Percentiles rank a stretch among this genome's conserved stretches.
Evolutionary conservation across 1,140 invertebrate species (phyloP).

Genomic region (Pectinophora gossypiella): DNA sequence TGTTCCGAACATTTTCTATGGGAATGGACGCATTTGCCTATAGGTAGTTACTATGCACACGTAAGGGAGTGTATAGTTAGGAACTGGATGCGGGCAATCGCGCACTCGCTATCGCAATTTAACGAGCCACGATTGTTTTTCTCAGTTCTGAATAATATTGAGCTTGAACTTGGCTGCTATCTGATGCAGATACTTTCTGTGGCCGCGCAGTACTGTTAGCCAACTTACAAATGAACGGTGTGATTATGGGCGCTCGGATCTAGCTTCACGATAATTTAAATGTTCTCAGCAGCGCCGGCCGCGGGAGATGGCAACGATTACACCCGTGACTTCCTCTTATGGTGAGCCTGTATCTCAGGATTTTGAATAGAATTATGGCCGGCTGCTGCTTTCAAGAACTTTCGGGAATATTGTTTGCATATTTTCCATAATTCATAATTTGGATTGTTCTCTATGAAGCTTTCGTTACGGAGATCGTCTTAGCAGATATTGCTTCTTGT

Average conservation of each 20-base stretch:
- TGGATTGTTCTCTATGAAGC: too few relatives aligned
- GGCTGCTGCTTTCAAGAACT: conserved; percentile 23
- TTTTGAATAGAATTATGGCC: conserved; percentile 52
- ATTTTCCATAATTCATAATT: background rate
- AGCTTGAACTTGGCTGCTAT: conserved; percentile 53
- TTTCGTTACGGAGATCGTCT: too few relatives aligned
- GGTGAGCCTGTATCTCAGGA: conserved; percentile 37
- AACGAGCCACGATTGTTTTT: conserved; percentile 73
- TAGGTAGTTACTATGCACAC: background rate
- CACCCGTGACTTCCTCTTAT: conserved; percentile 51
- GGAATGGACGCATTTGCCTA: background rate
- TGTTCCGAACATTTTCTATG: background rate
- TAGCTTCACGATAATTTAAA: conserved; percentile 65
- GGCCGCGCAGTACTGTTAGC: conserved; percentile 52
- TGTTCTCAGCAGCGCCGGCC: conserved; percentile 45
- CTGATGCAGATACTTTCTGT: conserved; percentile 63
- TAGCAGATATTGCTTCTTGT: too few relatives aligned
- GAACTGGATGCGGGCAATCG: conserved; percentile 53
- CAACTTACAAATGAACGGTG: conserved; percentile 64
- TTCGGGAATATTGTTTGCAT: conserved; percentile 2
- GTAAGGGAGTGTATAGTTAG: conserved; percentile 17
- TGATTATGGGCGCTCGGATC: conserved; percentile 61
- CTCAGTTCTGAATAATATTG: conserved; percentile 73
- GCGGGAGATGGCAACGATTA: conserved; percentile 46
- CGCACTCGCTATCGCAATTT: conserved; percentile 57